These are phyloP conservation scores for Papilio gigon DNA, from an alignment of 2,888 invertebrate species.

Conservation along the genomic window DNA sequence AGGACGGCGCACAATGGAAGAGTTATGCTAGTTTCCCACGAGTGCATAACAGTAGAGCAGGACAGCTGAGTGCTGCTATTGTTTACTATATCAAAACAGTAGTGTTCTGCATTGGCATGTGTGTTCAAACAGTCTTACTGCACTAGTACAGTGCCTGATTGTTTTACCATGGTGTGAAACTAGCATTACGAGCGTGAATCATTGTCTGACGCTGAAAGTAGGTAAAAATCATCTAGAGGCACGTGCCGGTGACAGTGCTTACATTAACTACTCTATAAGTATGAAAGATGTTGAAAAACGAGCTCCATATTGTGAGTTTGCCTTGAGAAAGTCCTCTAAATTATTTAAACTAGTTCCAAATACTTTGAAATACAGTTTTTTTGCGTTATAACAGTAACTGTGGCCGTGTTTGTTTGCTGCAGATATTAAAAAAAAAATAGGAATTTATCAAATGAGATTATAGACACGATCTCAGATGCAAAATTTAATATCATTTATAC, in stretches of 20 bases:
- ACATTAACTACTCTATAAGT: background rate
- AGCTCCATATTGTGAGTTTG: background rate
- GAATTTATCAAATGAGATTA: too few species aligned
- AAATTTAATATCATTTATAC: too few species aligned
- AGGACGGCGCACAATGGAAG: slow-evolving; percentile 14
- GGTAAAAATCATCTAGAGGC: background rate
- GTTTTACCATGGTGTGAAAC: background rate
- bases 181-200: slow-evolving; percentile 1
- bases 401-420: too few species aligned
- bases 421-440: too few species aligned
- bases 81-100: background rate
- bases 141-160: background rate
- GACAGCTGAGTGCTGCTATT: background rate
- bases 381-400: background rate
- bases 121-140: background rate
- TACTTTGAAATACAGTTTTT: background rate
- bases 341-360: background rate
- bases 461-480: too few species aligned
- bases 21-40: slow-evolving; percentile 1
- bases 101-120: background rate
- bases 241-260: background rate
- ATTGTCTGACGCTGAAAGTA: slow-evolving; percentile 18
- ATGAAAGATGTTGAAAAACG: slow-evolving; percentile 9
- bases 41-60: background rate
- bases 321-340: background rate